phyloP scores from a whole-genome alignment of 2,113 vertebrate species.

The Syngnathus typhle region DNA sequence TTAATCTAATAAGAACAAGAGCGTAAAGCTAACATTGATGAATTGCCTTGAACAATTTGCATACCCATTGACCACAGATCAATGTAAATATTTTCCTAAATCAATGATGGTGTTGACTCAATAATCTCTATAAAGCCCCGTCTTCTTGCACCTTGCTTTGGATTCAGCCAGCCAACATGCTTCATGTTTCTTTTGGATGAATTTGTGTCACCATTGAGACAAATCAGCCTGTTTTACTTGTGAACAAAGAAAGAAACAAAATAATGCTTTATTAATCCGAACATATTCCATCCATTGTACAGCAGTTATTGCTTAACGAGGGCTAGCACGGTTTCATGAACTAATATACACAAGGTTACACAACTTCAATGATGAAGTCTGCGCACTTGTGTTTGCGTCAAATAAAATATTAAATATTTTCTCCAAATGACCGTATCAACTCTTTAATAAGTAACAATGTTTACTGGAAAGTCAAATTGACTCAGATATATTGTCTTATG shows the following conservation, averaged over 20 bases:
- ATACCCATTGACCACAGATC: not conserved
- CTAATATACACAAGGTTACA: conserved; percentile 67
- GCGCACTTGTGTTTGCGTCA: conserved; percentile 64
- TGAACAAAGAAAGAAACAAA: conserved; percentile 25
- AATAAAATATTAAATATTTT: conserved; percentile 58
- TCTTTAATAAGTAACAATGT: conserved; percentile 2
- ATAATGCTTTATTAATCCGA: conserved; percentile 51
- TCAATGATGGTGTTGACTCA: not conserved
- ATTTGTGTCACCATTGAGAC: not conserved
- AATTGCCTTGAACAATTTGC: not conserved
- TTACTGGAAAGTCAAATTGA: not conserved
- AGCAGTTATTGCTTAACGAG: conserved; percentile 58
- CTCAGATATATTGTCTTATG: not conserved
- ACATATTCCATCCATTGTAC: conserved; percentile 53
- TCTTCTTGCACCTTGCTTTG: not conserved
- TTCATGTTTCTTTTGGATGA: conserved; percentile 10
- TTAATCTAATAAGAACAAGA: too few relatives aligned
- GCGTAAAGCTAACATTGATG: not conserved
- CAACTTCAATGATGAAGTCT: conserved; percentile 57
- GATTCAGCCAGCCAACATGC: not conserved
- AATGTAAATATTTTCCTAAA: conserved; percentile 5
- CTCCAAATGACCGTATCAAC: conserved; percentile 27
- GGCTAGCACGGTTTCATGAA: conserved; percentile 67
- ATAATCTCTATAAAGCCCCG: not conserved
- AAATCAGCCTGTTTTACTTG: conserved; percentile 15